Evolutionary conservation across 2,888 invertebrate species (phyloP).

Genomic region (Gisinianus flammeolus): DNA sequence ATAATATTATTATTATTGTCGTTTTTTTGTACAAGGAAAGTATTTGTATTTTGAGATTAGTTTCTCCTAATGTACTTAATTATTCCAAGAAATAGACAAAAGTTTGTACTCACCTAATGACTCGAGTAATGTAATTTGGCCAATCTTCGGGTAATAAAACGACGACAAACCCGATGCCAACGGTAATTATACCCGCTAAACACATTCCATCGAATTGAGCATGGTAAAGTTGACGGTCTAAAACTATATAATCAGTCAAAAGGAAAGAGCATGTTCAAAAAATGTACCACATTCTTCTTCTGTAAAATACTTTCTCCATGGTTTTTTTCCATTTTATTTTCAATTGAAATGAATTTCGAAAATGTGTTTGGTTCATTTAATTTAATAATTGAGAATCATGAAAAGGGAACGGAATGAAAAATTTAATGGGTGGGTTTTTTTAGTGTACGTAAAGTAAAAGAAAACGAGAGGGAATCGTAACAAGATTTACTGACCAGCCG

Average conservation of each 20-base stretch:
- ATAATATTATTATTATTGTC: no score
- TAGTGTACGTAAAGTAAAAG: background rate
- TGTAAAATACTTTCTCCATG: no score
- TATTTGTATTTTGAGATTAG: no score
- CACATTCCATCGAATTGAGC: constrained; percentile 93
- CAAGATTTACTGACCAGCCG: constrained; percentile 74
- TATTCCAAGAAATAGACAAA: background rate
- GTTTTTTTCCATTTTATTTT: no score
- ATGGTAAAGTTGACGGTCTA: constrained; percentile 84
- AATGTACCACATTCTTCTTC: no score
- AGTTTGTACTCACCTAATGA: constrained; percentile 71
- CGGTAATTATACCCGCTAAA: constrained; percentile 89
- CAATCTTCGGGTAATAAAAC: constrained; percentile 96
- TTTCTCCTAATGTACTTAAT: no score
- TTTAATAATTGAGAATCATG: no score
- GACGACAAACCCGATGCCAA: constrained; percentile 87
- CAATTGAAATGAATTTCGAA: no score
- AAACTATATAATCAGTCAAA: constrained; percentile 66
- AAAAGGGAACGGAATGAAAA: no score
- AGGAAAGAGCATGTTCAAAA: background rate
- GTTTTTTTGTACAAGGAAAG: no score
- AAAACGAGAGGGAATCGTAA: background rate
- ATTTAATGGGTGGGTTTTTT: background rate
- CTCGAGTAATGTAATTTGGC: constrained; percentile 91
- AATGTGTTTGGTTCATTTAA: no score